Evolutionary conservation across 1,140 invertebrate species (phyloP).

Genomic region (Hormaphis cornu): DNA sequence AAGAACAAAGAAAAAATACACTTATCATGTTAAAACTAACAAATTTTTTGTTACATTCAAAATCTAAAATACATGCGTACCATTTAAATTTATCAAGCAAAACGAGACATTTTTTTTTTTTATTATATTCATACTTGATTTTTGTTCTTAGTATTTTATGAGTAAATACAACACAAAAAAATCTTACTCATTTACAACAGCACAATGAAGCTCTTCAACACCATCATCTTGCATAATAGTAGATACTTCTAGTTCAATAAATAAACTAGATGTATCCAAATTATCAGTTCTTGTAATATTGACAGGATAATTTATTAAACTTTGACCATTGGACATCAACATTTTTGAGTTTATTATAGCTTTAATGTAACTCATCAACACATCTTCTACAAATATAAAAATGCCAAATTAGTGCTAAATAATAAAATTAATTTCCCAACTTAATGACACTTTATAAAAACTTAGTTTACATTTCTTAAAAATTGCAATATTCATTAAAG

Average conservation of each 20-base stretch:
- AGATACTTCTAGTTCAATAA: conserved; percentile 26
- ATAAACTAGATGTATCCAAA: conserved; percentile 6
- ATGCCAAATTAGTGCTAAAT: too few relatives aligned
- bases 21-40: too few relatives aligned
- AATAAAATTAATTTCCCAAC: not conserved
- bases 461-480: too few relatives aligned
- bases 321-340: conserved; percentile 18
- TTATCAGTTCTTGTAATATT: conserved; percentile 14
- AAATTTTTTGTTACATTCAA: too few relatives aligned
- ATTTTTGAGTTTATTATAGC: conserved; percentile 33
- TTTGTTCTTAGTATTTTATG: too few relatives aligned
- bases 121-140: too few relatives aligned
- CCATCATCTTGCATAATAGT: conserved; percentile 28
- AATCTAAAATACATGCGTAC: too few relatives aligned
- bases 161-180: not conserved
- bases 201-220: conserved; percentile 33
- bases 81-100: too few relatives aligned
- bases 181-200: conserved; percentile 18
- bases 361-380: conserved; percentile 32
- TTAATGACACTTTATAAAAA: too few relatives aligned
- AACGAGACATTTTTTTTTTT: too few relatives aligned
- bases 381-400: conserved; percentile 25
- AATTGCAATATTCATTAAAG: too few relatives aligned
- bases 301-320: conserved; percentile 12
- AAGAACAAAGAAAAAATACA: too few relatives aligned